Conservation (phyloP, 2,888 invertebrate genomes). For the Hemicrepidius hirtus region DNA sequence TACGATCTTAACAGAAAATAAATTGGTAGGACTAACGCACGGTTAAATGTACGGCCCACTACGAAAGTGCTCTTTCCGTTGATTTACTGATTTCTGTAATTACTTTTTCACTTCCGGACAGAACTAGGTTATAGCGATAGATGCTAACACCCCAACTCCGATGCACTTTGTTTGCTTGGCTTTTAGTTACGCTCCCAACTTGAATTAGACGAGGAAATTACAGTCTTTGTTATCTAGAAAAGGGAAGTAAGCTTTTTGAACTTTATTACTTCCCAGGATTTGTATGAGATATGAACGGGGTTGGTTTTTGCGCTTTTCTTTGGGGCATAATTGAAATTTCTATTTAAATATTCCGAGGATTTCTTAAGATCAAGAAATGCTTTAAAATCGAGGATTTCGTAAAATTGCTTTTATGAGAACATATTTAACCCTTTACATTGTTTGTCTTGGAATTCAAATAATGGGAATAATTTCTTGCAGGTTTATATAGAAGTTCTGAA, state of each 20-base stretch:
- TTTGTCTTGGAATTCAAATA: constrained; percentile 19
- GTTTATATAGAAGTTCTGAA: constrained; percentile 90
- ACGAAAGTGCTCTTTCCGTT: constrained; percentile 51
- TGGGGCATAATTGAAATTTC: constrained; percentile 35
- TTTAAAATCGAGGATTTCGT: constrained; percentile 16
- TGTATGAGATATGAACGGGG: constrained; percentile 43
- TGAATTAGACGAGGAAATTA: constrained; percentile 55
- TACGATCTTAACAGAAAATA: constrained; percentile 34
- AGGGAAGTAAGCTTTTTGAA: constrained; percentile 52
- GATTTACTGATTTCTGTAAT: constrained; percentile 55
- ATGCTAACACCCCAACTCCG: constrained; percentile 40
- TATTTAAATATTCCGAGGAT: constrained; percentile 35
- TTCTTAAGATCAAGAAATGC: constrained; percentile 25
- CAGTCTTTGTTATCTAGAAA: constrained; percentile 51
- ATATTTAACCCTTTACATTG: constrained; percentile 22
- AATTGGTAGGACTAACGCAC: constrained; percentile 37
- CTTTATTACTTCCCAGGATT: constrained; percentile 51
- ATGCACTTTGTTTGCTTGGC: constrained; percentile 50
- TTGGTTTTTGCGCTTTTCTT: constrained; percentile 41
- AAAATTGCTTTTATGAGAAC: constrained; percentile 22
- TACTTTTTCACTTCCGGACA: constrained; percentile 48
- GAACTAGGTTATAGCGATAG: constrained; percentile 45
- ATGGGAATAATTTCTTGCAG: constrained; percentile 68
- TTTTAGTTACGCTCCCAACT: constrained; percentile 51
- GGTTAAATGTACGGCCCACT: constrained; percentile 35